Conservation (phyloP, 2,888 invertebrate species). For the Venusia cambrica region DNA sequence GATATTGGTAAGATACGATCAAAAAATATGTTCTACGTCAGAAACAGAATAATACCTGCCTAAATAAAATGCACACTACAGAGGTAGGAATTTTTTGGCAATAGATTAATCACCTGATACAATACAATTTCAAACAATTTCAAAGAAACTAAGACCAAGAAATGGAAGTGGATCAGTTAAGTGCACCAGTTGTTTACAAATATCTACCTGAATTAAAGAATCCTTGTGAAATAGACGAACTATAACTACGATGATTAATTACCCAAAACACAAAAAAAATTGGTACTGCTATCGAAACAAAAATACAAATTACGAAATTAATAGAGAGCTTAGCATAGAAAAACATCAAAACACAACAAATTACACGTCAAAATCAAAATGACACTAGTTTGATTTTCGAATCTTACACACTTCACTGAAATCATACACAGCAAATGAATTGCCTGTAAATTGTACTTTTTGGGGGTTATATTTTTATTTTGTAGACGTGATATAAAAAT, state of each 20-base stretch:
- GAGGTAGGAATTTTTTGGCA: too few species aligned
- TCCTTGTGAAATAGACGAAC: slow-evolving; percentile 7
- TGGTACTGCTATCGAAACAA: slow-evolving; percentile 23
- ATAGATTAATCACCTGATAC: too few species aligned
- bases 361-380: slow-evolving; percentile 44
- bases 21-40: too few species aligned
- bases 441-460: slow-evolving; percentile 6
- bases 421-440: slow-evolving; percentile 24
- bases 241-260: slow-evolving; percentile 1
- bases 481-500: slow-evolving; percentile 12
- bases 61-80: too few species aligned
- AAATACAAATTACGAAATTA: slow-evolving; percentile 43
- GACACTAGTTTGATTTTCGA: slow-evolving; percentile 47
- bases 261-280: slow-evolving; percentile 17
- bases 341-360: slow-evolving; percentile 38
- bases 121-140: too few species aligned
- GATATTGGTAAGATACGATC: not conserved
- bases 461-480: slow-evolving; percentile 1
- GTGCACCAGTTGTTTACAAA: slow-evolving; percentile 11
- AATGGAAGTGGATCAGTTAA: too few species aligned
- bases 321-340: slow-evolving; percentile 37
- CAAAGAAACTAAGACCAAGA: too few species aligned
- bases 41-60: too few species aligned
- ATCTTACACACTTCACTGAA: slow-evolving; percentile 38
- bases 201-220: slow-evolving; percentile 4